A percentile compares a stretch with the other conserved stretches of the same genome.
Conservation (phyloP, 2,113 vertebrate genomes). For the Emydura subglobosa region DNA sequence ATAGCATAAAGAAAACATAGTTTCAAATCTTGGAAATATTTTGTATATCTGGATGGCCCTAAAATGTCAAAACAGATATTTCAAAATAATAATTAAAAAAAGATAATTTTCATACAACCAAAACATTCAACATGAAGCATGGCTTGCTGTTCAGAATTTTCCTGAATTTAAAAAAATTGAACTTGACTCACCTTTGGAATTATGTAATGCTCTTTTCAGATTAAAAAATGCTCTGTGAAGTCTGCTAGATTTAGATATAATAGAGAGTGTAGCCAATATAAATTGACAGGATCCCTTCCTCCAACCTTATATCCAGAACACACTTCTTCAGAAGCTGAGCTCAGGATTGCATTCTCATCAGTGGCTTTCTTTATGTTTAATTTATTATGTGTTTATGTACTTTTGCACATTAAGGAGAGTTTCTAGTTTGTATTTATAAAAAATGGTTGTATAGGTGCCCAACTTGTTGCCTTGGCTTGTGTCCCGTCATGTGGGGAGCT, state of each 20-base stretch:
- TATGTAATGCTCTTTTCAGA: conserved; percentile 11
- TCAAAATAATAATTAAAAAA: background rate
- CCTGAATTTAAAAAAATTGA: background rate
- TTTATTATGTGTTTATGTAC: conserved; percentile 51
- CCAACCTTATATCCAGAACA: conserved; percentile 54
- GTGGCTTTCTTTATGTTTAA: conserved; percentile 31
- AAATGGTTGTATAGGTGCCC: conserved; percentile 70
- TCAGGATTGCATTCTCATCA: background rate
- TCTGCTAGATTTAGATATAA: conserved; percentile 12
- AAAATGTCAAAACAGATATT: conserved; percentile 2
- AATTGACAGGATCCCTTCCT: conserved; percentile 36
- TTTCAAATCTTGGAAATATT: background rate
- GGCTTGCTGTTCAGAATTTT: conserved; percentile 30
- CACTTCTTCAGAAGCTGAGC: conserved; percentile 10
- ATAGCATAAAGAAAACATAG: background rate
- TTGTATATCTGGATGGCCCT: background rate
- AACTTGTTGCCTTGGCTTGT: conserved; percentile 69
- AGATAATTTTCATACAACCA: conserved; percentile 32
- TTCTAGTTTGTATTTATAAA: conserved; percentile 56
- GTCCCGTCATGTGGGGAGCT: conserved; percentile 50
- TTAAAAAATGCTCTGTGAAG: conserved; percentile 38
- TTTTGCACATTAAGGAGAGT: conserved; percentile 34
- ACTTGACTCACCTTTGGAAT: background rate
- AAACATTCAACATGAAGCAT: background rate
- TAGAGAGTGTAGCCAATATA: background rate